A percentile compares a stretch with the other conserved stretches of the same genome.
Evolutionary conservation across 2,797 vertebrate species (phyloP).

Genomic region (Phoeniculus purpureus): DNA sequence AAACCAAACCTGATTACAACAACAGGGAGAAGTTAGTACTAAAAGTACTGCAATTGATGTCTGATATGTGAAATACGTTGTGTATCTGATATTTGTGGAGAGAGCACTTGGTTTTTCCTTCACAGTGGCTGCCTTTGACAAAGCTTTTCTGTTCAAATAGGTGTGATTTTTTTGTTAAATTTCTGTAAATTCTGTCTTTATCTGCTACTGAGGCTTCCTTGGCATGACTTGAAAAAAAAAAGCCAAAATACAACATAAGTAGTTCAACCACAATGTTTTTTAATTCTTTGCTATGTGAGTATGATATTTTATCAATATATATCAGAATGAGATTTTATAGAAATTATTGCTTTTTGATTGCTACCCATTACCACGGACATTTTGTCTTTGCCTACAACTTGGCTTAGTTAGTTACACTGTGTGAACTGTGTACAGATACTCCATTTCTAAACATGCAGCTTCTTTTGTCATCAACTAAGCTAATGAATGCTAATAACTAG

Average conservation of each 20-base stretch:
- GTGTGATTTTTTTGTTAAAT: not conserved
- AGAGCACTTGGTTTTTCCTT: not conserved
- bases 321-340: not conserved
- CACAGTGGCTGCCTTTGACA: not conserved
- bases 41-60: not conserved
- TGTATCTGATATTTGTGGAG: not conserved
- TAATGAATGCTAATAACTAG: not conserved
- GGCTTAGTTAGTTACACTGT: not conserved
- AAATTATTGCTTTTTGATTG: conserved; percentile 12
- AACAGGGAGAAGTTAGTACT: not conserved
- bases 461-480: not conserved
- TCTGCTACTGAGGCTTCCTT: not conserved
- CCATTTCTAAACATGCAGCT: not conserved
- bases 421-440: not conserved
- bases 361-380: not conserved
- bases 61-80: not conserved
- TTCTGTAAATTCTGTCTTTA: not conserved
- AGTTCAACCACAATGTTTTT: not conserved
- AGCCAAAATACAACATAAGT: not conserved
- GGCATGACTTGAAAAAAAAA: not conserved
- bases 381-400: not conserved
- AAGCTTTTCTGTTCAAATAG: not conserved
- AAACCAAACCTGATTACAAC: not conserved
- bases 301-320: not conserved
- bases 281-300: not conserved